Evolutionary conservation across 2,888 invertebrate species (phyloP).

Genomic region (Drosophila suboccidentalis): DNA sequence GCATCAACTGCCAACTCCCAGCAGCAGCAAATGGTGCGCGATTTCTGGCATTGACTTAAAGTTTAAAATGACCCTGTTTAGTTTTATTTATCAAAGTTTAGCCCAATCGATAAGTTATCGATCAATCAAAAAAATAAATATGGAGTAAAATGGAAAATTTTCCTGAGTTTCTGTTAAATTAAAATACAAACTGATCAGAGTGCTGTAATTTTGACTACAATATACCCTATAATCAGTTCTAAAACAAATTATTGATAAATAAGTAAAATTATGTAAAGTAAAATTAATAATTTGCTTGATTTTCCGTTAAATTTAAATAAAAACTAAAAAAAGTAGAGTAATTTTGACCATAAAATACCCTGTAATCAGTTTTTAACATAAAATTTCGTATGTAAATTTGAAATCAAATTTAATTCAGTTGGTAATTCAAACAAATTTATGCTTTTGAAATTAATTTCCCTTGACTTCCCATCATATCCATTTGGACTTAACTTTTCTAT

Average conservation of each 20-base stretch:
- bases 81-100: neutral
- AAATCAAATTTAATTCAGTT: neutral
- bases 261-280: too few species aligned
- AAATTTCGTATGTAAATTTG: neutral
- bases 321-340: too few species aligned
- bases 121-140: neutral
- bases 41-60: constrained; percentile 35
- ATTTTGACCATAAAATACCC: too few species aligned
- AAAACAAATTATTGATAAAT: too few species aligned
- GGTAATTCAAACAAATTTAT: neutral
- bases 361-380: too few species aligned
- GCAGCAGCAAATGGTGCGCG: constrained; percentile 43
- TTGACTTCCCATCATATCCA: neutral
- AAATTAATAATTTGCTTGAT: too few species aligned
- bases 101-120: constrained; percentile 1
- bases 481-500: neutral
- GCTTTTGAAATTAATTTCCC: constrained; percentile 4
- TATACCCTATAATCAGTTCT: neutral
- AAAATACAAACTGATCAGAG: neutral
- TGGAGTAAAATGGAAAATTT: neutral
- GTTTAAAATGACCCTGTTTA: constrained; percentile 11
- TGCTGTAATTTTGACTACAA: neutral
- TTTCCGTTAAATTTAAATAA: too few species aligned
- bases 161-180: neutral
- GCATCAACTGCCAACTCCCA: constrained; percentile 9